These are phyloP conservation scores for Ranitomeya imitator DNA, from an alignment of 2,113 vertebrate genomes.

Conservation along the genomic window DNA sequence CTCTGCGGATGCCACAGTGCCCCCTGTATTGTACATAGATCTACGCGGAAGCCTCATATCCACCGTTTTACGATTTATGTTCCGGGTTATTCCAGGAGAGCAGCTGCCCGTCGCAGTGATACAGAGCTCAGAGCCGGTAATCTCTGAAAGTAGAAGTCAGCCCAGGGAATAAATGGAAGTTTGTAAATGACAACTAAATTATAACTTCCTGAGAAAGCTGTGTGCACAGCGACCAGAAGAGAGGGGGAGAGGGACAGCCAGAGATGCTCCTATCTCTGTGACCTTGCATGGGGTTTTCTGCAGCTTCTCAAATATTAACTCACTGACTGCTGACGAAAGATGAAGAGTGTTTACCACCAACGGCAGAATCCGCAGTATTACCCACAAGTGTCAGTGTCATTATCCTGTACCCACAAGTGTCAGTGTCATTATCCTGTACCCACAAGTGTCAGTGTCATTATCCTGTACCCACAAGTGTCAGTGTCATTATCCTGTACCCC, in stretches of 20 bases:
- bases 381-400: not conserved
- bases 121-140: not conserved
- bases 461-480: too few species aligned
- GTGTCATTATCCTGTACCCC: too few species aligned
- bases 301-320: not conserved
- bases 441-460: too few species aligned
- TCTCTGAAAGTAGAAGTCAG: not conserved
- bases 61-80: not conserved
- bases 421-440: too few species aligned
- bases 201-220: not conserved
- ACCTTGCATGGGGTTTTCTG: not conserved
- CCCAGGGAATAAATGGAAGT: constrained; percentile 16
- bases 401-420: not conserved
- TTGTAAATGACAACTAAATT: constrained; percentile 9
- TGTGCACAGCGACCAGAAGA: not conserved
- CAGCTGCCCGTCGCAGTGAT: not conserved
- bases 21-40: not conserved
- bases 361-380: not conserved
- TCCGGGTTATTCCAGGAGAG: not conserved
- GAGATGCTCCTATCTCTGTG: not conserved
- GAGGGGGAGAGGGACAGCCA: not conserved
- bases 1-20: too few species aligned
- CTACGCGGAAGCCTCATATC: not conserved
- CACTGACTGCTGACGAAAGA: not conserved
- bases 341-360: not conserved